Conservation (phyloP, 2,888 invertebrate species). For the Allophyes oxyacanthae region DNA sequence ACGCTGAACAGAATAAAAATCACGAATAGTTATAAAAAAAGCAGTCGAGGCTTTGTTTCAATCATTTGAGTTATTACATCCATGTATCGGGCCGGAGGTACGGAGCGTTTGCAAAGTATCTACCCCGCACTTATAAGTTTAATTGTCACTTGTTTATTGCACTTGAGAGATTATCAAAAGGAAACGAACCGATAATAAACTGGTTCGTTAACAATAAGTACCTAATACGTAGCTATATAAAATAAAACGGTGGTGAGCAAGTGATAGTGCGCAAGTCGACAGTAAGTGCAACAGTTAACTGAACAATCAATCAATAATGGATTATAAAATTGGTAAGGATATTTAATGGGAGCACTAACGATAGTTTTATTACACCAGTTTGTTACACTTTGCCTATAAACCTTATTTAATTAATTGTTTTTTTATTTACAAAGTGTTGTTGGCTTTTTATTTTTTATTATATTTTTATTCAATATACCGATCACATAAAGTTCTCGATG, state of each 20-base stretch:
- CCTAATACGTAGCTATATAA: slow-evolving; percentile 63
- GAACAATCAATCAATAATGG: slow-evolving; percentile 48
- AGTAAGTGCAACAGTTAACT: slow-evolving; percentile 33
- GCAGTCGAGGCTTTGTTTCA: slow-evolving; percentile 10
- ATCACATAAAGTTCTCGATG: no score
- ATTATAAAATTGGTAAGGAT: slow-evolving; percentile 69
- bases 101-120: neutral
- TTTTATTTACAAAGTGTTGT: slow-evolving; percentile 3
- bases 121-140: slow-evolving; percentile 21
- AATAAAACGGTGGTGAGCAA: slow-evolving; percentile 39
- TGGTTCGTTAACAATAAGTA: slow-evolving; percentile 56
- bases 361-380: slow-evolving; percentile 7
- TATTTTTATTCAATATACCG: neutral
- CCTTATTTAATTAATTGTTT: slow-evolving; percentile 10
- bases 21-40: slow-evolving; percentile 22
- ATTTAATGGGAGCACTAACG: slow-evolving; percentile 2
- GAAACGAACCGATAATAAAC: slow-evolving; percentile 68
- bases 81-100: neutral
- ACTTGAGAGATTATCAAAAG: slow-evolving; percentile 69
- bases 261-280: slow-evolving; percentile 46
- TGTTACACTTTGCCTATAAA: slow-evolving; percentile 2
- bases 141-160: slow-evolving; percentile 60
- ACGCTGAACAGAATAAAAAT: slow-evolving; percentile 51
- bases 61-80: slow-evolving; percentile 5
- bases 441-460: slow-evolving; percentile 12